Percentiles rank a stretch among this genome's conserved stretches.
phyloP scores from a whole-genome alignment of 2,113 vertebrate genomes.

The Balaeniceps rex region DNA sequence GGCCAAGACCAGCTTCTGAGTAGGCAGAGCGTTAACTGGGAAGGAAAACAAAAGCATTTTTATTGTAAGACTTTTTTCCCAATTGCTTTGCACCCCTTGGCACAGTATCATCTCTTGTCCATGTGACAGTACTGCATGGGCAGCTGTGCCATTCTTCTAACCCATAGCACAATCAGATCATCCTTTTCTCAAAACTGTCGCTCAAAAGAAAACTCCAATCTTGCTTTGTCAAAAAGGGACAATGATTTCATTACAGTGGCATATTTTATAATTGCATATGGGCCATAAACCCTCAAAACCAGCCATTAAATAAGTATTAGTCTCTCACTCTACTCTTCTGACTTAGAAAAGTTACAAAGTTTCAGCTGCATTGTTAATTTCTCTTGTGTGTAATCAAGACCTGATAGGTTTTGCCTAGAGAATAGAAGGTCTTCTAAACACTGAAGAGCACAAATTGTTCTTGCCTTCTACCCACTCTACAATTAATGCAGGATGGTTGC shows the following conservation, averaged over 20 bases:
- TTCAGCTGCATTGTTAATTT: neutral
- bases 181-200: neutral
- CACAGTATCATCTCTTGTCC: neutral
- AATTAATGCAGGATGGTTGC: neutral
- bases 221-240: neutral
- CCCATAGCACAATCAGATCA: neutral
- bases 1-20: neutral
- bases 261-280: neutral
- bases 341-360: neutral
- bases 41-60: fast-evolving
- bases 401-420: neutral
- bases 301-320: neutral
- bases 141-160: neutral
- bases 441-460: neutral
- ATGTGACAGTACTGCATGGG: neutral
- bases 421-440: neutral
- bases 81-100: neutral
- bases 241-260: neutral
- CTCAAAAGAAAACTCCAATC: neutral
- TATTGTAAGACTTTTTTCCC: neutral
- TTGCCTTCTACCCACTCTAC: neutral
- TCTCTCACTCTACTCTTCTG: neutral
- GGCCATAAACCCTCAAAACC: neutral
- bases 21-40: neutral
- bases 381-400: neutral